Evolutionary conservation across 1,140 invertebrate genomes (phyloP).

Genomic region (Drosophila athabasca): DNA sequence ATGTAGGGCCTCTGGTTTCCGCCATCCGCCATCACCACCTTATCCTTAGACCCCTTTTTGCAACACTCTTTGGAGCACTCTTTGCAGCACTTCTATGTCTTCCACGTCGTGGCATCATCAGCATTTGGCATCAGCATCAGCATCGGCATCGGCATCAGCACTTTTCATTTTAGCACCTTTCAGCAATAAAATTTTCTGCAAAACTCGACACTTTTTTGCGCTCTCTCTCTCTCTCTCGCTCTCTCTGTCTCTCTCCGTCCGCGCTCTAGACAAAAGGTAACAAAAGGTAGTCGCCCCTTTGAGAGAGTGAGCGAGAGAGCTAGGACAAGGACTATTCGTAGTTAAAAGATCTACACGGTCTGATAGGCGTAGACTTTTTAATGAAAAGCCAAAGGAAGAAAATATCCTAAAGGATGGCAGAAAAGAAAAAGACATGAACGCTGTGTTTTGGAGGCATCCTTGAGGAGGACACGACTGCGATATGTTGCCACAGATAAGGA

Average conservation of each 20-base stretch:
- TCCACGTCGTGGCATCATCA: conserved; percentile 29
- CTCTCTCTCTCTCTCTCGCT: background rate
- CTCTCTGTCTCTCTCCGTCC: background rate
- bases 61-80: background rate
- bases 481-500: conserved; percentile 33
- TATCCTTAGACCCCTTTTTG: too few species aligned
- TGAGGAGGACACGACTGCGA: conserved; percentile 17
- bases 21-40: too few species aligned
- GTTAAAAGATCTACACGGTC: conserved; percentile 64
- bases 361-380: conserved; percentile 72
- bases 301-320: background rate
- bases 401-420: conserved; percentile 17
- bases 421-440: conserved; percentile 6
- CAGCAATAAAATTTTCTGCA: conserved; percentile 80
- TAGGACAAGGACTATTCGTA: conserved; percentile 39
- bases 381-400: conserved; percentile 65
- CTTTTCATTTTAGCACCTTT: conserved; percentile 81
- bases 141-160: conserved; percentile 56
- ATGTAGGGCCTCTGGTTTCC: too few species aligned
- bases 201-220: conserved; percentile 73
- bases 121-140: conserved; percentile 63
- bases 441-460: background rate
- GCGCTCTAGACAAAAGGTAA: conserved; percentile 74
- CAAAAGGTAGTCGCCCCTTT: conserved; percentile 23
- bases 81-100: background rate